These are phyloP conservation scores for Drosophila jambulina DNA, from an alignment of 1,140 invertebrate species.

Conservation along the genomic window DNA sequence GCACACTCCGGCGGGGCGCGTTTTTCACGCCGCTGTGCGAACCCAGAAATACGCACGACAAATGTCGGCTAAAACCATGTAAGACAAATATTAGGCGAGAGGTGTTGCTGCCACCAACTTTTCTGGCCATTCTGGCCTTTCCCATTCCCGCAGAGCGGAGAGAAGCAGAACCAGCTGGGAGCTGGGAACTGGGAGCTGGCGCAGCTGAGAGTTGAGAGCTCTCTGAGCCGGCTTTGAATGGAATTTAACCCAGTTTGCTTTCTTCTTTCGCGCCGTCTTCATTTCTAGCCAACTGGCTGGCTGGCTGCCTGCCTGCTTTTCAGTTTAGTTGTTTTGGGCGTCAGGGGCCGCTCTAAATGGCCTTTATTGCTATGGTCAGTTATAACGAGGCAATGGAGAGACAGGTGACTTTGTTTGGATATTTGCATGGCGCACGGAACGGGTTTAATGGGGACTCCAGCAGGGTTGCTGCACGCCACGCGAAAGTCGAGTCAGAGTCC, in stretches of 20 bases:
- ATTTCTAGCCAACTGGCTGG: slow-evolving; percentile 54
- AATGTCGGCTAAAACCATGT: slow-evolving; percentile 61
- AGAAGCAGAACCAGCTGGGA: slow-evolving; percentile 47
- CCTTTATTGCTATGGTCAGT: slow-evolving; percentile 72
- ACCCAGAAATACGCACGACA: slow-evolving; percentile 57
- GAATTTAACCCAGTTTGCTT: slow-evolving; percentile 82
- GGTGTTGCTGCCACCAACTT: slow-evolving; percentile 42
- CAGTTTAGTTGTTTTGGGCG: slow-evolving; percentile 49
- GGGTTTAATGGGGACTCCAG: slow-evolving; percentile 38
- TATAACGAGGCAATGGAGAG: slow-evolving; percentile 58
- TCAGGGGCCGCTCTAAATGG: slow-evolving; percentile 51
- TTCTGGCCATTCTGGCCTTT: slow-evolving; percentile 45
- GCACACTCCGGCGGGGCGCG: slow-evolving; percentile 43
- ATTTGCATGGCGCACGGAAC: slow-evolving; percentile 38
- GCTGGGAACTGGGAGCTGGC: slow-evolving; percentile 7
- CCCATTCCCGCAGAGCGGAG: slow-evolving; percentile 26
- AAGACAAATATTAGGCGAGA: slow-evolving; percentile 63
- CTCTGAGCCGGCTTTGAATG: slow-evolving; percentile 66
- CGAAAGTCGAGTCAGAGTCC: not conserved
- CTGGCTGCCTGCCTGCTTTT: slow-evolving; percentile 37
- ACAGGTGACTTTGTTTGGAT: slow-evolving; percentile 54
- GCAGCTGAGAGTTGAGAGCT: slow-evolving; percentile 8
- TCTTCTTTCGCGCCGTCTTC: slow-evolving; percentile 58
- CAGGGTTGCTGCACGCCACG: slow-evolving; percentile 5
- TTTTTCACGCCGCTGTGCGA: slow-evolving; percentile 51